Conservation (phyloP, 2,797 vertebrate genomes). For the Miichthys miiuy region DNA sequence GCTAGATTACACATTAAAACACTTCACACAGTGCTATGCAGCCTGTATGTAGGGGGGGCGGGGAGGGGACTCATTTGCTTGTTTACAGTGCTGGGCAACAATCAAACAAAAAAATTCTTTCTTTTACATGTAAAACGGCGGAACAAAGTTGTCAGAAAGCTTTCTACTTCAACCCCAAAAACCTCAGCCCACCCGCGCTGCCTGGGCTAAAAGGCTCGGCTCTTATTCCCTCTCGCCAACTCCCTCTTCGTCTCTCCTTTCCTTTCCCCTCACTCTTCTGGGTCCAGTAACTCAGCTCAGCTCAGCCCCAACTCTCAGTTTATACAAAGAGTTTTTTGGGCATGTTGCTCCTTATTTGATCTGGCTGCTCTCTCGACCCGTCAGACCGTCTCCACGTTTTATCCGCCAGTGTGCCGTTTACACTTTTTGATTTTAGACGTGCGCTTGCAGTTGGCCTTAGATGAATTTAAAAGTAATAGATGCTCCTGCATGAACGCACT, state of each 20-base stretch:
- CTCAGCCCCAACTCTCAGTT: conserved; percentile 37
- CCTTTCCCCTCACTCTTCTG: conserved; percentile 45
- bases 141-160: conserved; percentile 55
- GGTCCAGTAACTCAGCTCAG: conserved; percentile 49
- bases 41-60: background rate
- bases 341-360: conserved; percentile 61
- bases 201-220: conserved; percentile 15
- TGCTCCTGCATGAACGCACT: conserved; percentile 32
- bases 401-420: conserved; percentile 49
- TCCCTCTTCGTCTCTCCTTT: conserved; percentile 25
- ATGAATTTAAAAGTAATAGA: conserved; percentile 50
- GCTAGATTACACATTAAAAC: conserved; percentile 1
- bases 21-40: conserved; percentile 8
- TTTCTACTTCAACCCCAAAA: conserved; percentile 56
- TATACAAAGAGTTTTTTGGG: conserved; percentile 45
- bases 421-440: conserved; percentile 47
- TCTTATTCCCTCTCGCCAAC: conserved; percentile 30
- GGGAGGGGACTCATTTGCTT: conserved; percentile 12
- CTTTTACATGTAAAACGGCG: conserved; percentile 38
- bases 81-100: conserved; percentile 33
- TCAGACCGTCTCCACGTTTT: conserved; percentile 63
- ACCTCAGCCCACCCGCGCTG: conserved; percentile 75
- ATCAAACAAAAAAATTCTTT: conserved; percentile 32
- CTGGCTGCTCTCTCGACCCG: conserved; percentile 57
- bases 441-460: conserved; percentile 45